Evolutionary conservation across 35 echinoderm and acorn worm genomes (phyloP), one percentile per base, ranked within the genome.

Genomic region (Hemicentrotus pulcherrimus): DNA sequence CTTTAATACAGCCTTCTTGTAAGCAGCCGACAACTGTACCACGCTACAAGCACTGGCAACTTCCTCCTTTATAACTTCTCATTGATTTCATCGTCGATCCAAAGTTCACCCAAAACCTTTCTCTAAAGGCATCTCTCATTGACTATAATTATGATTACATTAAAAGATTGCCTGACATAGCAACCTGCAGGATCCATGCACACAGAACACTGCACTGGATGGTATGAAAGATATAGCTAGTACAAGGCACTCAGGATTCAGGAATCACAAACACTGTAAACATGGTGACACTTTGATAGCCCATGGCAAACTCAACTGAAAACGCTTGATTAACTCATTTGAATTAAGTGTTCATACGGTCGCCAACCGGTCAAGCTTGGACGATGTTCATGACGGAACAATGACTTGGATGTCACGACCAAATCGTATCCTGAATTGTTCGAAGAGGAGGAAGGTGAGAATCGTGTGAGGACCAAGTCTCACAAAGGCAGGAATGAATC

Each of bases 371-470:
- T 55, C 1, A 78, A 78, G 65, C 65, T 8, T 78, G 19, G 65
- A 78, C 24, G 4, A n/a, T 6, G 31, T 30, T 90, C 88, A 90
- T 18, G 88, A 90, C 88, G 12, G 15, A 30, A 90, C 91, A 0
- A 52, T 47, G 32, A 94, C 92, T 31, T 47, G 50, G 85, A 94
- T 46, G 11, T 88, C 94, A 45, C 85, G 47, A 48, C 98, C 98
- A 94, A 99, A 98, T 85, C 96, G 95, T 94, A 97, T 88, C 50
- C 97, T 88, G 50, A 99, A 91, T 95, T 99, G 98, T 95, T 99
- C 98, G 91, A 99, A 97, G 95, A 99, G 97, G 13, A 99, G 94
- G 88, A 99, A 99, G n/a, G 97, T 97, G 16, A 99, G 94, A 13
- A 99, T 99, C 0, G 98, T 99, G n/a, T 97, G 96, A 71, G 97